Percentiles rank a stretch among this genome's conserved stretches.
Evolutionary conservation across 2,888 invertebrate genomes (phyloP).

Genomic region (Pachydiplax longipennis): DNA sequence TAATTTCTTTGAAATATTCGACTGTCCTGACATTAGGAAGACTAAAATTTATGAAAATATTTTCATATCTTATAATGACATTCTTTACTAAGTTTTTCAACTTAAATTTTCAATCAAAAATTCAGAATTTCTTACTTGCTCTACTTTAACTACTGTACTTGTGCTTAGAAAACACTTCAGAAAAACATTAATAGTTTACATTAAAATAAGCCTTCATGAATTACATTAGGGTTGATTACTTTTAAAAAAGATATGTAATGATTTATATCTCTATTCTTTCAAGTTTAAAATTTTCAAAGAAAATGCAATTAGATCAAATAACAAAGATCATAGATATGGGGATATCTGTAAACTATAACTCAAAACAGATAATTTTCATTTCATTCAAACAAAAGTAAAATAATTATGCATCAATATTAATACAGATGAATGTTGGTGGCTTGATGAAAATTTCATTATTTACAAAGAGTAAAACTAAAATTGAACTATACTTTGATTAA

Average conservation of each 20-base stretch:
- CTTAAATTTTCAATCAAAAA: neutral
- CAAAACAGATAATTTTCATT: neutral
- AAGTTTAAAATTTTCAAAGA: neutral
- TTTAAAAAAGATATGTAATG: neutral
- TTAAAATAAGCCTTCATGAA: neutral
- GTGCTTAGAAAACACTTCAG: neutral
- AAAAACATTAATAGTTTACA: neutral
- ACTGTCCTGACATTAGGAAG: constrained; percentile 18
- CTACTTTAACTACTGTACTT: neutral
- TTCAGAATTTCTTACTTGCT: neutral
- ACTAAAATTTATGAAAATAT: constrained; percentile 17
- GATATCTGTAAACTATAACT: neutral
- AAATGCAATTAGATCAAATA: neutral
- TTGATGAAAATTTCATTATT: neutral
- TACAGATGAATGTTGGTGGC: neutral
- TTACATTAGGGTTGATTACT: neutral
- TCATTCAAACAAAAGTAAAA: neutral
- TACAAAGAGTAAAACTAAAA: neutral
- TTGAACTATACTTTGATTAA: neutral
- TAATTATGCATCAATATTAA: neutral
- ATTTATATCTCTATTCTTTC: neutral
- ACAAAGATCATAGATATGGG: neutral
- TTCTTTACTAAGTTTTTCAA: neutral
- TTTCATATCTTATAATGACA: neutral
- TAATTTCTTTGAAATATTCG: neutral